Evolutionary conservation across 2,888 invertebrate genomes (phyloP), one percentile per base, ranked within the genome.

Genomic region (Mesodorylaimus sp.): DNA sequence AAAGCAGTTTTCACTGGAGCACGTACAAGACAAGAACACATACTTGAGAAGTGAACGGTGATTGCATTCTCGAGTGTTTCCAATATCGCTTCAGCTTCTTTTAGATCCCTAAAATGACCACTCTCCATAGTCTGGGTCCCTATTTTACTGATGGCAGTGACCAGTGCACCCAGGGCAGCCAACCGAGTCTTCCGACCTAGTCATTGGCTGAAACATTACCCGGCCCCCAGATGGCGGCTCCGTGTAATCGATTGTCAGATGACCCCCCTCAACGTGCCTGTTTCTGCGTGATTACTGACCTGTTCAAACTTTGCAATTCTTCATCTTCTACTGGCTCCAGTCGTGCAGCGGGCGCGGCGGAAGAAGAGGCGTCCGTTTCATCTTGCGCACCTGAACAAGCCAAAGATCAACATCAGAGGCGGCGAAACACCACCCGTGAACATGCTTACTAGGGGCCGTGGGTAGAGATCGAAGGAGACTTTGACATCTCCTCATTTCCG

Each of bases 31-130:
- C 60, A 54, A 44, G 57, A 56, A 51, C 63, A 61, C 42, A 57
- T 60, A 7, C 62, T 64, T n/a, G 64, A 60, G 50, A 61, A 64
- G 52, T 64, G 64, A 21, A 64, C 63, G 3, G 62, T 62, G 47
- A 62, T 61, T 37, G 61, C 54, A 48, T 62, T 62, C 52, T 63
- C 62, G 32, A 64, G 55, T 3, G 57, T 59, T 48, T 64, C 64
- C 28, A 64, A 52, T 53, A 63, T 61, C 19, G 53, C 50, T 53
- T 64, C 63, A 50, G 63, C 55, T 44, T 53, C 50, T 19, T 51
- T 51, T 23, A 61, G 57, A 53, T 62, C 53, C 16, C 56, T 39
- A 21, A 21, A 39, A 39, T 7, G 21, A n/a, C 21, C 7, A 39
- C 10, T 16, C 21, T 10, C 7, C 10, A 7, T 39, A n/a, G n/a